These are phyloP conservation scores for Etheostoma perlongum DNA, from an alignment of 2,797 vertebrate species.

Conservation along the genomic window DNA sequence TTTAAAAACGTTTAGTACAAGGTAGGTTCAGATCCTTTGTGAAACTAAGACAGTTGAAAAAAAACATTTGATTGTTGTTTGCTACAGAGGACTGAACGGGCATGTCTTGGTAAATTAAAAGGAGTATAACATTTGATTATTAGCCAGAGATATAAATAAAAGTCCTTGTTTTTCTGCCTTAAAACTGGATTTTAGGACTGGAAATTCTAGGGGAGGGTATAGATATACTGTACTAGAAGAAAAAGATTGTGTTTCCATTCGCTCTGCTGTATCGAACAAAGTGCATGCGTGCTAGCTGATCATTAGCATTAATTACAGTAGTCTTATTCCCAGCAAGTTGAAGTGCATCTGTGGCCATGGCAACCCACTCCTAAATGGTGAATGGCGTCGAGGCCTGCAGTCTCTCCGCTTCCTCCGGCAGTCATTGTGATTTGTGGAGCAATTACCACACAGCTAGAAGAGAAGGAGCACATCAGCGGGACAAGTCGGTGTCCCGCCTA, in stretches of 20 bases:
- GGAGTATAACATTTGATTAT: neutral
- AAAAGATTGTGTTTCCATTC: neutral
- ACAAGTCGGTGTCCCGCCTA: slow-evolving; percentile 54
- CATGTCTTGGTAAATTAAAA: neutral
- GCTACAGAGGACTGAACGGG: neutral
- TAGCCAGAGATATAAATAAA: neutral
- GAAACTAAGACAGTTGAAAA: slow-evolving; percentile 7
- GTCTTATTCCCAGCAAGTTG: slow-evolving; percentile 60
- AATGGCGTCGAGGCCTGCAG: slow-evolving; percentile 30
- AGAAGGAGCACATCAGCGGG: slow-evolving; percentile 66
- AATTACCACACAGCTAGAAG: slow-evolving; percentile 69
- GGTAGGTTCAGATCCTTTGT: slow-evolving; percentile 46
- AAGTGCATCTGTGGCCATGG: slow-evolving; percentile 77
- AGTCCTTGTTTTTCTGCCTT: neutral
- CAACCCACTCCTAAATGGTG: slow-evolving; percentile 62
- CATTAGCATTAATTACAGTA: slow-evolving; percentile 66
- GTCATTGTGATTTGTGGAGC: slow-evolving; percentile 76
- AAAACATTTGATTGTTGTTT: slow-evolving; percentile 19
- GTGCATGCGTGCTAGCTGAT: slow-evolving; percentile 25
- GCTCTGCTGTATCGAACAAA: slow-evolving; percentile 2
- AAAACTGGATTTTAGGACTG: neutral
- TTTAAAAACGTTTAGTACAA: slow-evolving; percentile 46
- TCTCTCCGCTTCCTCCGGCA: slow-evolving; percentile 58
- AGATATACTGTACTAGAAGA: neutral
- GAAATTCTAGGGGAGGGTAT: neutral